A percentile compares a stretch with the other conserved stretches of the same genome.
These are phyloP conservation scores for Caenorhabditis briggsae DNA, from an alignment of 1,140 invertebrate genomes.

Conservation along the genomic window DNA sequence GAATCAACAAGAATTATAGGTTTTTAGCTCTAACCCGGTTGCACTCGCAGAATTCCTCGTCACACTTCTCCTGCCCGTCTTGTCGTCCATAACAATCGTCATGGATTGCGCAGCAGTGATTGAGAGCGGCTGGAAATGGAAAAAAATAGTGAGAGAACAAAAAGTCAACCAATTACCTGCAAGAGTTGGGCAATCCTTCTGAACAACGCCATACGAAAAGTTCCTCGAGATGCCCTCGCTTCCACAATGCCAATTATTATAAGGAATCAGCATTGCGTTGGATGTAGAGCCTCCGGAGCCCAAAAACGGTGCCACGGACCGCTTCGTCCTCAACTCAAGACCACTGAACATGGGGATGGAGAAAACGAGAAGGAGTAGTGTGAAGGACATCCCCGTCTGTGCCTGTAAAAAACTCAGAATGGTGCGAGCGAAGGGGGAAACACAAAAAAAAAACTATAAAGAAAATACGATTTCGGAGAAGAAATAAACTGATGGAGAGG, in stretches of 20 bases:
- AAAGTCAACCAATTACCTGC: constrained; percentile 14
- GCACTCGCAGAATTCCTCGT: constrained; percentile 59
- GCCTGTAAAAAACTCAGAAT: too few relatives aligned
- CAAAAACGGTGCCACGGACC: constrained; percentile 30
- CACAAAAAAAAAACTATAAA: not conserved
- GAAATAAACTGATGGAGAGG: too few relatives aligned
- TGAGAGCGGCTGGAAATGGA: constrained; percentile 55
- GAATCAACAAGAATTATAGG: not conserved
- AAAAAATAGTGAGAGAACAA: not conserved
- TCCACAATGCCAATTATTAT: constrained; percentile 52
- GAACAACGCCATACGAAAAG: not conserved
- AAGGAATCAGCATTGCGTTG: not conserved
- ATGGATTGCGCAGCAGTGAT: constrained; percentile 62
- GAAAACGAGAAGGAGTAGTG: not conserved
- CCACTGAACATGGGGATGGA: not conserved
- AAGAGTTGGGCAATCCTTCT: constrained; percentile 13
- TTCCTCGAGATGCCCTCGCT: constrained; percentile 14
- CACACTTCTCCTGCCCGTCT: constrained; percentile 52
- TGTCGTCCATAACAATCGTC: constrained; percentile 62
- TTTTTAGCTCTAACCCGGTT: constrained; percentile 10
- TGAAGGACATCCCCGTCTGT: not conserved
- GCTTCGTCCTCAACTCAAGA: not conserved
- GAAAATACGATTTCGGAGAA: not conserved
- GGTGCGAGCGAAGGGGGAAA: too few relatives aligned
- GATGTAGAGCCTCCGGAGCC: not conserved